Evolutionary conservation across 2,888 invertebrate species (phyloP).

Genomic region (Andrena haemorrhoa): DNA sequence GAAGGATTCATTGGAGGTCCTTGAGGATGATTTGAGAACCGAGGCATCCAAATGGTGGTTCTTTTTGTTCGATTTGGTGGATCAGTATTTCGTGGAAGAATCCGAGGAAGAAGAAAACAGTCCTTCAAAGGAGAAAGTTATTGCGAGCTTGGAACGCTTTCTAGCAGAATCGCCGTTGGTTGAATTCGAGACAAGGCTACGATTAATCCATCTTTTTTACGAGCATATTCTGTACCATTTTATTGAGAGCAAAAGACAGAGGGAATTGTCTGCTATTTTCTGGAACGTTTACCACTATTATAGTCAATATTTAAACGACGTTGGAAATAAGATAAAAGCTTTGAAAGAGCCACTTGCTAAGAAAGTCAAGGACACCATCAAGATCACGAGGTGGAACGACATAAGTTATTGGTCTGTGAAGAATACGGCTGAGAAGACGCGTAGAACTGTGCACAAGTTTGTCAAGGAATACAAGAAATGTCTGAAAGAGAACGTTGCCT

Average conservation of each 20-base stretch:
- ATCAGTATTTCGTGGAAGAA: conserved; percentile 86
- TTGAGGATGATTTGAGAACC: conserved; percentile 88
- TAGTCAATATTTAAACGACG: conserved; percentile 90
- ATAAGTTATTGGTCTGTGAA: conserved; percentile 97
- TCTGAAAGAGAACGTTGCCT: conserved; percentile 78
- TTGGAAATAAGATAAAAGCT: conserved; percentile 88
- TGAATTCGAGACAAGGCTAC: conserved; percentile 92
- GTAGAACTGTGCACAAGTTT: conserved; percentile 94
- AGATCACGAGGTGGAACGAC: conserved; percentile 98
- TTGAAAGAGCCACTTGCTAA: conserved; percentile 94
- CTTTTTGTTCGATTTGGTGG: conserved; percentile 91
- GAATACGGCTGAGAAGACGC: conserved; percentile 94
- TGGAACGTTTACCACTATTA: conserved; percentile 95
- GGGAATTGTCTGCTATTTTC: conserved; percentile 88
- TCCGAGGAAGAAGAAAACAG: conserved; percentile 57
- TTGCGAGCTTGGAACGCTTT: conserved; percentile 91
- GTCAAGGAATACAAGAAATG: conserved; percentile 93
- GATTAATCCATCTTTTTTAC: conserved; percentile 92
- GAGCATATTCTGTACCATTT: conserved; percentile 89
- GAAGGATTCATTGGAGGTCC: conserved; percentile 92
- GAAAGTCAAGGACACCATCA: conserved; percentile 96
- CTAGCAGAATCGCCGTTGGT: conserved; percentile 93
- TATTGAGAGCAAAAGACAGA: conserved; percentile 80
- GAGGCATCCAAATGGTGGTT: conserved; percentile 96
- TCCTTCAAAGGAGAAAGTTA: conserved; percentile 83